Evolutionary conservation across 2,888 invertebrate species (phyloP), one percentile per base, ranked within the genome.

Genomic region (Limnephilus marmoratus): DNA sequence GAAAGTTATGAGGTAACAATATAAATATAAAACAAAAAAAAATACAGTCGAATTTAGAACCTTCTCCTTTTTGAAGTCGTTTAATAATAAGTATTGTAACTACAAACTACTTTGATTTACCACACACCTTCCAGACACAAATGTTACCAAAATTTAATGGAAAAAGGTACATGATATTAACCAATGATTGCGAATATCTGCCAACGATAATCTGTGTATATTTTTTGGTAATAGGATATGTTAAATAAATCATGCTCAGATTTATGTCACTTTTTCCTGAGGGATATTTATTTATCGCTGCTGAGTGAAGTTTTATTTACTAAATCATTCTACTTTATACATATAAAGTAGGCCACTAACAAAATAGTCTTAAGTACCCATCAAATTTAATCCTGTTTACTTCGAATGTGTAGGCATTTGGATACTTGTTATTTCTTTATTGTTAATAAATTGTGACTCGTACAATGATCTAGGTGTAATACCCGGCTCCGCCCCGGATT

Each of bases 241-340:
- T 81, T 82, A 81, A 90, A 92, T 92, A 92, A 92, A 92, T 92
- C 92, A 92, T 89, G 34, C 81, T 68, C 87, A 41, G 92, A 90
- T 86, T 91, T 49, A 81, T 41, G 91, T 88, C 81, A 91, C 90
- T 91, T 86, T 90, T 92, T 83, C 9, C 24, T 1, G 0, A 2
- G 2, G 68, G 68, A 68, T 68, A 2, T 68, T 68, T 68, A n/a
- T 68, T 68, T 9, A 24, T 68, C 9, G 68, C 9, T 9, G 68
- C 2, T 2, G 24, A n/a, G 68, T 24, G 68, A 68, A 68, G 68
- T 68, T 68, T 68, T 68, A 68, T 68, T 68, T 68, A 68, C 68
- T 9, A 24, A 68, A 68, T 68, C 24, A 68, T 24, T 68, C n/a
- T 24, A n/a, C 24, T 68, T 68, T 68, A 68, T 9, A n/a, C n/a